Conservation (phyloP, 2,888 invertebrate genomes). For the Pammene aurita region DNA sequence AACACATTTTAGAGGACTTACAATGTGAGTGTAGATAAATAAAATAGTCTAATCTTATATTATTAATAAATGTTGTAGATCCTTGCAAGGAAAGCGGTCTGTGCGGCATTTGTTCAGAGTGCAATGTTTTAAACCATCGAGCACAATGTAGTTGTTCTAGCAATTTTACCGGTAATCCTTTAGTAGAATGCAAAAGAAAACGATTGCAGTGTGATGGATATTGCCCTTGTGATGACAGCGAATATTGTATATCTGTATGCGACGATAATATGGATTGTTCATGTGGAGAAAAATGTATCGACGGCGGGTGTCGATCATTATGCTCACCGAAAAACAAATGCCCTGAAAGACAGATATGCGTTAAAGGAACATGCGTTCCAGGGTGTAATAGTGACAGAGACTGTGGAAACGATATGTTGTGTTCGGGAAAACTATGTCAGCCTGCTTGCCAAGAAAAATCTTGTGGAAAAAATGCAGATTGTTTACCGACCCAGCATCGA, state of each 20-base stretch:
- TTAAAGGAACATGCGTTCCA: slow-evolving; percentile 87
- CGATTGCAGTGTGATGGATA: slow-evolving; percentile 88
- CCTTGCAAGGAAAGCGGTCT: slow-evolving; percentile 89
- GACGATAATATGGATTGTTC: slow-evolving; percentile 86
- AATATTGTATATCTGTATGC: slow-evolving; percentile 90
- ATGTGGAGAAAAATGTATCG: slow-evolving; percentile 91
- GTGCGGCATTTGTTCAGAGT: slow-evolving; percentile 93
- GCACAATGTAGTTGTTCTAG: slow-evolving; percentile 93
- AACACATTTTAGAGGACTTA: too few relatives aligned
- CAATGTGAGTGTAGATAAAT: too few relatives aligned
- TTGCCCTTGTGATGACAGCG: slow-evolving; percentile 91
- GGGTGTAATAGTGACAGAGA: slow-evolving; percentile 92
- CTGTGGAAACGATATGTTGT: slow-evolving; percentile 90
- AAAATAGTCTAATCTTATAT: too few relatives aligned
- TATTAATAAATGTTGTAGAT: slow-evolving; percentile 75
- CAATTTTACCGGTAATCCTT: slow-evolving; percentile 91
- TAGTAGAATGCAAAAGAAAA: slow-evolving; percentile 89
- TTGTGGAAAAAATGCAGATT: slow-evolving; percentile 92
- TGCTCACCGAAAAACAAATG: slow-evolving; percentile 89
- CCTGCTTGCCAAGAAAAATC: slow-evolving; percentile 87
- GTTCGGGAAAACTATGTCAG: slow-evolving; percentile 86
- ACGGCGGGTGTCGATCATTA: slow-evolving; percentile 88
- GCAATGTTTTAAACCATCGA: slow-evolving; percentile 91
- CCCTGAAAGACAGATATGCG: slow-evolving; percentile 89
- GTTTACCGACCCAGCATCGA: slow-evolving; percentile 90